Evolutionary conservation across 1,140 invertebrate species (phyloP).

Genomic region (Papilio dardanus): DNA sequence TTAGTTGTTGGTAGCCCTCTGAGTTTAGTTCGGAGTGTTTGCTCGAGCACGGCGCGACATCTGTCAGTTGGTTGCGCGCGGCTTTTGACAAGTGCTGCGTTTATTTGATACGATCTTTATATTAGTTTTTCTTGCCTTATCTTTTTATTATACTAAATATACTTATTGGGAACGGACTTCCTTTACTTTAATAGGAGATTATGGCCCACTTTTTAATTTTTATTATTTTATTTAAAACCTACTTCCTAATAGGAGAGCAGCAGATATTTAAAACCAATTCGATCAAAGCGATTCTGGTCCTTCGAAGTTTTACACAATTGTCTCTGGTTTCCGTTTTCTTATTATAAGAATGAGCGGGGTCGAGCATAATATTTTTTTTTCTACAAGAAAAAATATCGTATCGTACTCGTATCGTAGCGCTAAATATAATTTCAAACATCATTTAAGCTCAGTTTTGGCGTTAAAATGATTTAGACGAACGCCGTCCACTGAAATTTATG

Average conservation of each 20-base stretch:
- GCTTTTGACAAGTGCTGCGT: conserved; percentile 45
- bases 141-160: too few species aligned
- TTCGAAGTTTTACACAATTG: neutral
- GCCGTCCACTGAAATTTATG: conserved; percentile 63
- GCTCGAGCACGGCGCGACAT: conserved; percentile 44
- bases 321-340: neutral
- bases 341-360: too few species aligned
- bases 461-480: conserved; percentile 70
- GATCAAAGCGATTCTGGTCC: neutral
- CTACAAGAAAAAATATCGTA: conserved; percentile 12
- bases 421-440: conserved; percentile 46
- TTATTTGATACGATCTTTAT: conserved; percentile 41
- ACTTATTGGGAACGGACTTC: too few species aligned
- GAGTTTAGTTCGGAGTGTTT: conserved; percentile 43
- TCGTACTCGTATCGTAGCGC: conserved; percentile 42
- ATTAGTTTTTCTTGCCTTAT: neutral
- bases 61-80: conserved; percentile 43
- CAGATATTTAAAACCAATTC: too few species aligned
- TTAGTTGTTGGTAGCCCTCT: conserved; percentile 30
- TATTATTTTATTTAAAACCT: too few species aligned
- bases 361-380: too few species aligned
- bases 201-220: too few species aligned
- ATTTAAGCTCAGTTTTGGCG: conserved; percentile 65
- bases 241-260: too few species aligned
- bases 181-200: too few species aligned